Percentiles rank a stretch among this genome's conserved stretches.
These are phyloP conservation scores for Hydrozoanthus gracilis DNA, from an alignment of 92 coral and sea anemone genomes.

Conservation along the genomic window DNA sequence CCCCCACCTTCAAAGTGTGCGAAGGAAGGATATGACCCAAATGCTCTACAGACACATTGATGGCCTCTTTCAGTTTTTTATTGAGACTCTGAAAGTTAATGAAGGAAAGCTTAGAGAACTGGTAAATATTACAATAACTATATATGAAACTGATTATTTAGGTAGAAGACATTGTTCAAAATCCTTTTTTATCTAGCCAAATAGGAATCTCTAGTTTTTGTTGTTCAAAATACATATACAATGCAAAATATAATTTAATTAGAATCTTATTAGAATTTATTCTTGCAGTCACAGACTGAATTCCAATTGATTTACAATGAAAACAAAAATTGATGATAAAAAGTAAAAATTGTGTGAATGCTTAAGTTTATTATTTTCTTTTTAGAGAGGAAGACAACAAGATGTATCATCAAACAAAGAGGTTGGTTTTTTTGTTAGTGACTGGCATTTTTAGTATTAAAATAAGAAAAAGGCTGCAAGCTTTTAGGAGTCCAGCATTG, in stretches of 20 bases:
- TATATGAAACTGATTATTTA: neutral
- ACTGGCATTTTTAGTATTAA: neutral
- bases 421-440: neutral
- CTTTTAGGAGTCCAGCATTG: no score
- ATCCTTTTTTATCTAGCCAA: neutral
- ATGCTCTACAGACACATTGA: slow-evolving; percentile 73
- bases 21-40: slow-evolving; percentile 85
- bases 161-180: neutral
- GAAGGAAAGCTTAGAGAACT: slow-evolving; percentile 69
- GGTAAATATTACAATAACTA: slow-evolving; percentile 43
- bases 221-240: no score
- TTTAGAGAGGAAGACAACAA: slow-evolving; percentile 17
- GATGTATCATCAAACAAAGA: slow-evolving; percentile 12
- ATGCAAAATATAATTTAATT: no score
- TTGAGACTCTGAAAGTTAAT: slow-evolving; percentile 70
- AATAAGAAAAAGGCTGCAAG: no score
- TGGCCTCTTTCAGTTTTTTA: slow-evolving; percentile 79
- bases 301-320: no score
- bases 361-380: neutral
- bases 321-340: neutral
- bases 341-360: neutral
- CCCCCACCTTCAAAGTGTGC: slow-evolving; percentile 67
- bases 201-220: neutral
- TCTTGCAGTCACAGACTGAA: no score
- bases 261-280: no score